A percentile compares a stretch with the other conserved stretches of the same genome.
These are phyloP conservation scores for Eilema caniola DNA, from an alignment of 2,888 invertebrate species.

Conservation along the genomic window DNA sequence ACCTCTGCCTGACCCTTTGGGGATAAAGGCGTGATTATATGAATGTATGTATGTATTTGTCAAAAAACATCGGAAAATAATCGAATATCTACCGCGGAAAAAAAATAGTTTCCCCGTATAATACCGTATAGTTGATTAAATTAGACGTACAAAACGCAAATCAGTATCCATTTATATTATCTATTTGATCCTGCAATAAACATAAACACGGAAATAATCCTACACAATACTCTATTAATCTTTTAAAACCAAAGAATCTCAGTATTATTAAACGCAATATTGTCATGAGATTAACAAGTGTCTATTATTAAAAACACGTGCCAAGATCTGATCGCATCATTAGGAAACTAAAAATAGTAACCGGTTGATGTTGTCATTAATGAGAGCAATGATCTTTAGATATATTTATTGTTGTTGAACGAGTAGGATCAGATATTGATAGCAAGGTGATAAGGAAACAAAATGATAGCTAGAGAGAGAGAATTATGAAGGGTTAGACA, in stretches of 20 bases:
- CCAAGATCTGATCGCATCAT: conserved; percentile 46
- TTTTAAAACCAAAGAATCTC: not conserved
- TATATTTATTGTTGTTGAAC: not conserved
- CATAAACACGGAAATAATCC: not conserved
- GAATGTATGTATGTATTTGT: too few relatives aligned
- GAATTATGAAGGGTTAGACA: too few relatives aligned
- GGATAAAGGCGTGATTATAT: too few relatives aligned
- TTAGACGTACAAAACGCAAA: not conserved
- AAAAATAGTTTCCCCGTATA: too few relatives aligned
- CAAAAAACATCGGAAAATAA: too few relatives aligned
- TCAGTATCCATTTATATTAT: not conserved
- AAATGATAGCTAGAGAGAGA: too few relatives aligned
- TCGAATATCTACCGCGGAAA: too few relatives aligned
- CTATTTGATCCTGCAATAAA: not conserved
- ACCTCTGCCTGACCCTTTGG: too few relatives aligned
- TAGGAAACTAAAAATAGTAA: conserved; percentile 28
- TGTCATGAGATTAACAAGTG: conserved; percentile 21
- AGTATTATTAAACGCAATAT: conserved; percentile 35
- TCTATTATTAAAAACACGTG: conserved; percentile 50
- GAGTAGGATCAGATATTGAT: too few relatives aligned
- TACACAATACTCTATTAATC: not conserved
- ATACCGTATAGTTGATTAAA: too few relatives aligned
- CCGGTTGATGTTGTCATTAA: conserved; percentile 28
- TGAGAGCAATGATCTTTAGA: not conserved
- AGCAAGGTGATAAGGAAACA: too few relatives aligned